Conservation (phyloP, 1,140 invertebrate genomes). For the Trinorchestia longiramus region DNA sequence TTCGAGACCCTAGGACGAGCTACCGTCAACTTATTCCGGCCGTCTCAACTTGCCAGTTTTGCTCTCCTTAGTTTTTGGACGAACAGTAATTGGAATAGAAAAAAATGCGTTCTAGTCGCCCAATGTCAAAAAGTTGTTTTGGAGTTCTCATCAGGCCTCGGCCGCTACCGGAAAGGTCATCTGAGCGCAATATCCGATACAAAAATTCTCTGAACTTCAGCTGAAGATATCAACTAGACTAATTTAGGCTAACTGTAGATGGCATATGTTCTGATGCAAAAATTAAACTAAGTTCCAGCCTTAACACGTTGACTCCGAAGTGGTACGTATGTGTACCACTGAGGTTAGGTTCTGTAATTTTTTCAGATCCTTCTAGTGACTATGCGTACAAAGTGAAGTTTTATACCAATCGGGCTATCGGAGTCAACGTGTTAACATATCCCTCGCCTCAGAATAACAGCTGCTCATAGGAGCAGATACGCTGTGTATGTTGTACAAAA, state of each 20-base stretch:
- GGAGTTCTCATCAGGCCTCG: neutral
- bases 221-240: neutral
- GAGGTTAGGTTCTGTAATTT: too few species aligned
- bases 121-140: neutral
- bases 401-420: too few species aligned
- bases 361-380: too few species aligned
- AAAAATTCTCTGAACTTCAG: neutral
- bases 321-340: too few species aligned
- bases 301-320: too few species aligned
- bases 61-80: conserved; percentile 20
- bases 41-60: neutral
- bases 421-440: too few species aligned
- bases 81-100: conserved; percentile 3
- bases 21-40: conserved; percentile 27
- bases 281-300: neutral
- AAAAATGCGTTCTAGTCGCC: neutral
- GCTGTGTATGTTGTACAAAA: too few species aligned
- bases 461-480: too few species aligned
- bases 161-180: neutral
- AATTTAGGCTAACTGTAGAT: neutral
- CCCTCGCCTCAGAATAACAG: too few species aligned
- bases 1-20: conserved; percentile 28
- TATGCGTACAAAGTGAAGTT: too few species aligned
- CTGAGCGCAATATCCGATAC: neutral
- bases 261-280: neutral